Percentiles rank a stretch among this genome's conserved stretches.
Evolutionary conservation across 92 coral and sea anemone species (phyloP).

Genomic region (Plumapathes pennacea): DNA sequence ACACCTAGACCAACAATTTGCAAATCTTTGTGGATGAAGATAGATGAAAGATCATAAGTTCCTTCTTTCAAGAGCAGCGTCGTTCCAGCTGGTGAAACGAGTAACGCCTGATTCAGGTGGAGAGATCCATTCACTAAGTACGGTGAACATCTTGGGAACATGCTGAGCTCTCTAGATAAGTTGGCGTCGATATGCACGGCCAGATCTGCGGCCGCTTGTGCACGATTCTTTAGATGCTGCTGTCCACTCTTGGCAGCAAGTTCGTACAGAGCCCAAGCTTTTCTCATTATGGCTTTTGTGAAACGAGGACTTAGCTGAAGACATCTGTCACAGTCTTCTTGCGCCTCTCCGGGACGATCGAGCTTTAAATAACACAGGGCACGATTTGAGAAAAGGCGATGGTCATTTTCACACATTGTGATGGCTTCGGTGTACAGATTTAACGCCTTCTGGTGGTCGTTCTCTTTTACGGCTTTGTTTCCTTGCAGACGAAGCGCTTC

Average conservation of each 20-base stretch:
- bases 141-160: constrained; percentile 36
- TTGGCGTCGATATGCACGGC: constrained; percentile 43
- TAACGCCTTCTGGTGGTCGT: constrained; percentile 32
- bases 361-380: constrained; percentile 66
- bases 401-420: constrained; percentile 14
- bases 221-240: constrained; percentile 7
- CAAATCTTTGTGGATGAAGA: constrained; percentile 3
- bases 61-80: constrained; percentile 67
- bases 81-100: no score
- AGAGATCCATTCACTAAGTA: background rate
- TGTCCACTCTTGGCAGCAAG: constrained; percentile 39
- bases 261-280: constrained; percentile 73
- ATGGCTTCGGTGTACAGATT: constrained; percentile 37
- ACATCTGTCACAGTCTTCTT: constrained; percentile 64
- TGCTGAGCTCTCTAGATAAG: background rate
- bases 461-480: constrained; percentile 35
- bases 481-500: constrained; percentile 49
- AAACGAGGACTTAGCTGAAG: constrained; percentile 30
- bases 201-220: constrained; percentile 48
- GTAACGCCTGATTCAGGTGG: no score
- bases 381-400: constrained; percentile 50
- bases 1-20: constrained; percentile 51
- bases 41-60: constrained; percentile 18
- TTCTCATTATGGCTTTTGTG: constrained; percentile 64
- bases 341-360: constrained; percentile 47